Base-by-base conservation (phyloP, 2,113 vertebrate genomes). In the Beaufortia kweichowensis region DNA sequence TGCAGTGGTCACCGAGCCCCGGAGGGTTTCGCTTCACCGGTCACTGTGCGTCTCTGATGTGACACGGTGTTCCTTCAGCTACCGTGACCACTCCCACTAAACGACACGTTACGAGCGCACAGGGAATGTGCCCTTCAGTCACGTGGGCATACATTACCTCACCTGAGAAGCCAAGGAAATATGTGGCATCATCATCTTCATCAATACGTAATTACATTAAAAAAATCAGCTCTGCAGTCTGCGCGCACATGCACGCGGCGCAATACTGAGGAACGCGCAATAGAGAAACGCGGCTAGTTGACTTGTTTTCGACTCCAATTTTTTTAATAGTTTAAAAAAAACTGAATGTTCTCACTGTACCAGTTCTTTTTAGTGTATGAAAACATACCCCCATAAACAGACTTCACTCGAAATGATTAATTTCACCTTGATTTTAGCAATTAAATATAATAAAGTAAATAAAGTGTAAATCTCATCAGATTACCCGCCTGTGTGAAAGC, bases 21-120 rank as follows among this genome's bases (percentile, higher is more conserved):
- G 41, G 11, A 3, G 41, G 41, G 41, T 46, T 46, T 46, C 1
- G 14, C 41, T 14, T 43, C 11, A 43, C 6, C 3, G 41, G 41
- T 43, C 33, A 35, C 33, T 46, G 41, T 43, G 41, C 14, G 41
- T 46, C 17, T 50, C 14, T 50, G 48, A 8, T 50, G 48, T 50
- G 19, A n/a, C 48, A 50, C 48, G 19, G 19, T n/a, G 48, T 50
- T 50, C 19, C 48, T 50, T 19, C 17, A n/a, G 11, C 19, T n/a
- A 85, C 81, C 88, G 85, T 84, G 83, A 79, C 85, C 55, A 86
- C 86, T 83, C 79, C 84, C 56, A 73, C 85, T 83, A 67, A 76
- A 73, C 23, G 28, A 46, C 82, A 82, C 76, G 79, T 82, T 76
- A 78, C 26, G 67, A 35, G 33, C 33, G 33, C 33, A 35, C 10